These are phyloP conservation scores for Lepisosteus osseus DNA, from an alignment of 2,113 vertebrate species.

Conservation along the genomic window DNA sequence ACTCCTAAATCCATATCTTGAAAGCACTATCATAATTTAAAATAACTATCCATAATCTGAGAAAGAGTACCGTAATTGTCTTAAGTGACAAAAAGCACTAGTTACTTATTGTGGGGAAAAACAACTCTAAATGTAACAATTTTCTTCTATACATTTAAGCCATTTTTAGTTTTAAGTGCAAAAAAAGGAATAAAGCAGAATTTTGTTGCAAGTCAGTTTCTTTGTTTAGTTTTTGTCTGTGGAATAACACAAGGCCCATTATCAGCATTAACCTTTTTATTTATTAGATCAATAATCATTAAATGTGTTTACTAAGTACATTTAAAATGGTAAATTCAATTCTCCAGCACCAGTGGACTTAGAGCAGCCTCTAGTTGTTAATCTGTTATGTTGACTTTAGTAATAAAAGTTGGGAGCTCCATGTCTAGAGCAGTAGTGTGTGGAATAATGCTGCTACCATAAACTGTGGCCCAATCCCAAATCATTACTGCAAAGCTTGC, in stretches of 20 bases:
- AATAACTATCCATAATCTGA: constrained; percentile 18
- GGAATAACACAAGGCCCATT: too few species aligned
- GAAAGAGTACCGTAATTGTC: constrained; percentile 9
- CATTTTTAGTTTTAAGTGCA: not conserved
- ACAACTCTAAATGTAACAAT: not conserved
- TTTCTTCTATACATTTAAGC: not conserved
- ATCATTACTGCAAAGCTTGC: not conserved
- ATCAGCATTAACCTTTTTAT: not conserved
- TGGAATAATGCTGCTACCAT: not conserved
- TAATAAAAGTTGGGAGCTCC: not conserved
- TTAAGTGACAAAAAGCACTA: constrained; percentile 11
- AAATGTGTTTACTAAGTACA: too few species aligned
- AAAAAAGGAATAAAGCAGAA: too few species aligned
- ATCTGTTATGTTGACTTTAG: not conserved
- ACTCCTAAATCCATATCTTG: constrained; percentile 6
- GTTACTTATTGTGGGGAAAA: too few species aligned
- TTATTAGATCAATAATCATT: too few species aligned
- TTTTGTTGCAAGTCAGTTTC: too few species aligned
- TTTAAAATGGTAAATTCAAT: not conserved
- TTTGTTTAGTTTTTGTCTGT: too few species aligned
- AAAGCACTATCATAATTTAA: constrained; percentile 19
- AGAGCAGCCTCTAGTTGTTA: not conserved
- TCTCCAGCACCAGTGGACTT: not conserved
- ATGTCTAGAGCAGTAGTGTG: not conserved
- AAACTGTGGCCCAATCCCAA: not conserved